These are phyloP conservation scores for Anolis apletophallus DNA, from an alignment of 2,797 vertebrate genomes.

Conservation along the genomic window DNA sequence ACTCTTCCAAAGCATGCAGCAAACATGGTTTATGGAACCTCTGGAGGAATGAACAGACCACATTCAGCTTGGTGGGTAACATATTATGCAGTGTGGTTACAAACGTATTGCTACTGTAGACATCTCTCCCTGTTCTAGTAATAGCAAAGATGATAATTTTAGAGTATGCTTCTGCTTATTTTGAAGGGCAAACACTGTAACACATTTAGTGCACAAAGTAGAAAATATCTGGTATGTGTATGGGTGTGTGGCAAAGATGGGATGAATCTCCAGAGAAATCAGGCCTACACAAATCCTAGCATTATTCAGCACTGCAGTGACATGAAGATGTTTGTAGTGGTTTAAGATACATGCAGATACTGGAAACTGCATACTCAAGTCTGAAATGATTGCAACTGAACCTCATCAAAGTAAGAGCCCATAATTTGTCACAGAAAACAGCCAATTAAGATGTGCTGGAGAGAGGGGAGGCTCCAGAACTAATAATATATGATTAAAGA, in stretches of 20 bases:
- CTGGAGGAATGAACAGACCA: neutral
- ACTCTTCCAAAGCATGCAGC: neutral
- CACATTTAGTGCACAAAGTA: conserved; percentile 78
- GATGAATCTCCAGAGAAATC: conserved; percentile 76
- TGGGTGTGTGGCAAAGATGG: conserved; percentile 24
- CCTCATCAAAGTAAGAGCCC: conserved; percentile 98
- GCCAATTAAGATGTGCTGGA: conserved; percentile 98
- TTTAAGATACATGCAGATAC: conserved; percentile 86
- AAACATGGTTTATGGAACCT: neutral
- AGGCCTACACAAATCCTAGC: conserved; percentile 87
- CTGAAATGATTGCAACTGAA: conserved; percentile 93
- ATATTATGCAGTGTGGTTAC: conserved; percentile 14
- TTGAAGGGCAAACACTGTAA: conserved; percentile 74
- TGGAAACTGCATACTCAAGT: conserved; percentile 89
- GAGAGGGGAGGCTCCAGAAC: conserved; percentile 85
- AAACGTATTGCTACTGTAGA: conserved; percentile 56
- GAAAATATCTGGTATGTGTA: conserved; percentile 76
- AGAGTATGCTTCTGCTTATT: conserved; percentile 76
- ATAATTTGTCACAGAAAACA: conserved; percentile 99
- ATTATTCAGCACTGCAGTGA: conserved; percentile 92
- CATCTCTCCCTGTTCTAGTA: conserved; percentile 73
- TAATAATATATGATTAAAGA: conserved; percentile 97
- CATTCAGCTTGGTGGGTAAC: neutral
- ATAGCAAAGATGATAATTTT: conserved; percentile 79
- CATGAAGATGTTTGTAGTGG: conserved; percentile 91